A percentile compares a stretch with the other conserved stretches of the same genome.
Conservation (phyloP, 1,140 invertebrate species). For the Drosophila miranda region DNA sequence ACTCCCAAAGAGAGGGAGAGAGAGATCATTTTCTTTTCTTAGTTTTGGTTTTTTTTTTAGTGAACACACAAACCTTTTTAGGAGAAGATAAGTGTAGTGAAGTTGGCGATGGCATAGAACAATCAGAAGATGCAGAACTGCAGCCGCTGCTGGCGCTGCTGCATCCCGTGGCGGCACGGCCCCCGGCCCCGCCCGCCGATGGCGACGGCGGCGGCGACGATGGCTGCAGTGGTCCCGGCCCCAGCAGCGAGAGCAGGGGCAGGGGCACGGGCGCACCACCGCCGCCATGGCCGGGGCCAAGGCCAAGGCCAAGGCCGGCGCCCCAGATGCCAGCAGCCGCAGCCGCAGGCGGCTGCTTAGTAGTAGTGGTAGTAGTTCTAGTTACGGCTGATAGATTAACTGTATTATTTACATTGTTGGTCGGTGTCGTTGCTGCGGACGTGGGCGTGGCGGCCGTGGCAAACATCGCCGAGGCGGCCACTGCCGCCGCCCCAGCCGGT, state of each 20-base stretch:
- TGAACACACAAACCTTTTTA: constrained; percentile 82
- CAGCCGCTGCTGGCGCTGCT: constrained; percentile 77
- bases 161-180: constrained; percentile 44
- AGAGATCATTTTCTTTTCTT: constrained; percentile 44
- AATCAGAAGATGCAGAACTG: constrained; percentile 82
- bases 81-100: constrained; percentile 82
- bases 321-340: constrained; percentile 42
- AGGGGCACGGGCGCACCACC: background rate
- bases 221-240: constrained; percentile 10
- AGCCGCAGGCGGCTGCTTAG: constrained; percentile 70
- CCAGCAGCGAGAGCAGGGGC: constrained; percentile 39
- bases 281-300: constrained; percentile 5
- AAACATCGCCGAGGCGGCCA: constrained; percentile 69
- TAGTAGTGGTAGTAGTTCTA: constrained; percentile 80
- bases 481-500: constrained; percentile 65
- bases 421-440: constrained; percentile 74
- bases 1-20: constrained; percentile 31
- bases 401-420: constrained; percentile 81
- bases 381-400: constrained; percentile 81
- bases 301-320: constrained; percentile 24
- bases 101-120: constrained; percentile 83
- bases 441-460: constrained; percentile 71
- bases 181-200: constrained; percentile 19
- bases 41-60: constrained; percentile 57
- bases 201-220: background rate